Conservation (phyloP, 2,797 vertebrate genomes). For the Gambelia wislizenii region DNA sequence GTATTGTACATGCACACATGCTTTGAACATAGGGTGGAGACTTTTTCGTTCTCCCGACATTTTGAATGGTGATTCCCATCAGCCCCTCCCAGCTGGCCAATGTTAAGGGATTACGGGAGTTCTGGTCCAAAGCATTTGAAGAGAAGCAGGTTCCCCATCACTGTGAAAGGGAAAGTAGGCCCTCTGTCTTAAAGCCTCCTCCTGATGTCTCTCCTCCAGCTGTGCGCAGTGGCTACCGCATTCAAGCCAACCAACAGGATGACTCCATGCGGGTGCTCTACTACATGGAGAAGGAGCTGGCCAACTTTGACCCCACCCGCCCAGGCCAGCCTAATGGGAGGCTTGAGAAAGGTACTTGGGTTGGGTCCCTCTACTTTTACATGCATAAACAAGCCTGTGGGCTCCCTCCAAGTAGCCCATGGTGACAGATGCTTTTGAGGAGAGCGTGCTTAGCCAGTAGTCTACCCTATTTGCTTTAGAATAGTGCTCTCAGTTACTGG, state of each 20-base stretch:
- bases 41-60: neutral
- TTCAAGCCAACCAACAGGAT: conserved; percentile 90
- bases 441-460: neutral
- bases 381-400: neutral
- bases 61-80: neutral
- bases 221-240: conserved; percentile 91
- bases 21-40: neutral
- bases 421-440: neutral
- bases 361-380: neutral
- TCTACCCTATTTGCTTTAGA: neutral
- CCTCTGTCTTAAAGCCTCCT: conserved; percentile 6
- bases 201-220: conserved; percentile 51
- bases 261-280: conserved; percentile 92
- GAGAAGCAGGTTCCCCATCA: no score
- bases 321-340: conserved; percentile 77
- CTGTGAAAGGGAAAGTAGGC: neutral
- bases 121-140: neutral
- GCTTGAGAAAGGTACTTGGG: conserved; percentile 80
- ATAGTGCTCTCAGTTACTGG: no score
- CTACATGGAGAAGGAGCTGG: conserved; percentile 92
- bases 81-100: neutral
- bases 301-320: conserved; percentile 88
- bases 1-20: neutral
- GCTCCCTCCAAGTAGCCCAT: neutral
- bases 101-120: neutral